Conservation (phyloP, 2,888 invertebrate genomes). For the Mesoligia furuncula region DNA sequence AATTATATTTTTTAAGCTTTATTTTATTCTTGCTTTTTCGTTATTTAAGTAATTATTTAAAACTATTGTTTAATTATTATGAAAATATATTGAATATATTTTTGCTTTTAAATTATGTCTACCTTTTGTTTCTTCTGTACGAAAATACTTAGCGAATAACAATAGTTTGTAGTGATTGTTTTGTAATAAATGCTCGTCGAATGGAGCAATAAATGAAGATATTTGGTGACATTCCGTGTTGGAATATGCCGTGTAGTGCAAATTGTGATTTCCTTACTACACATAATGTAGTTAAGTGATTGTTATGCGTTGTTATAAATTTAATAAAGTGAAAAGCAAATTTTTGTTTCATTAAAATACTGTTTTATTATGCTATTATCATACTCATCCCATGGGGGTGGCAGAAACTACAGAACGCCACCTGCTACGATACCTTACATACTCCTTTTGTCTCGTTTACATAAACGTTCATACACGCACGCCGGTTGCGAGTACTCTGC, state of each 20-base stretch:
- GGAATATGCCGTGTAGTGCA: constrained; percentile 37
- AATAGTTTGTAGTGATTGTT: constrained; percentile 8
- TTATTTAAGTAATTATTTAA: constrained; percentile 20
- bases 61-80: constrained; percentile 7
- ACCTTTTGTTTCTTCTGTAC: not conserved
- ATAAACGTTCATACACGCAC: too few relatives aligned
- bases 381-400: too few relatives aligned
- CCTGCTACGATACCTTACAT: too few relatives aligned
- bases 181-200: constrained; percentile 3
- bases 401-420: too few relatives aligned
- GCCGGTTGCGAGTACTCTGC: too few relatives aligned
- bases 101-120: not conserved
- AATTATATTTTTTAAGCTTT: constrained; percentile 16
- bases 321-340: constrained; percentile 42
- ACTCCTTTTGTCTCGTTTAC: too few relatives aligned
- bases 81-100: constrained; percentile 13
- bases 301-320: constrained; percentile 59
- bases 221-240: constrained; percentile 40
- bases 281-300: constrained; percentile 14
- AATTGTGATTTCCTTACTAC: constrained; percentile 44
- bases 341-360: constrained; percentile 23
- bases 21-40: constrained; percentile 33
- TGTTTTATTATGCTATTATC: too few relatives aligned
- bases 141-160: not conserved
- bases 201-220: constrained; percentile 33